phyloP scores from a whole-genome alignment of 1,140 invertebrate species.

The Liolophura sinensis region DNA sequence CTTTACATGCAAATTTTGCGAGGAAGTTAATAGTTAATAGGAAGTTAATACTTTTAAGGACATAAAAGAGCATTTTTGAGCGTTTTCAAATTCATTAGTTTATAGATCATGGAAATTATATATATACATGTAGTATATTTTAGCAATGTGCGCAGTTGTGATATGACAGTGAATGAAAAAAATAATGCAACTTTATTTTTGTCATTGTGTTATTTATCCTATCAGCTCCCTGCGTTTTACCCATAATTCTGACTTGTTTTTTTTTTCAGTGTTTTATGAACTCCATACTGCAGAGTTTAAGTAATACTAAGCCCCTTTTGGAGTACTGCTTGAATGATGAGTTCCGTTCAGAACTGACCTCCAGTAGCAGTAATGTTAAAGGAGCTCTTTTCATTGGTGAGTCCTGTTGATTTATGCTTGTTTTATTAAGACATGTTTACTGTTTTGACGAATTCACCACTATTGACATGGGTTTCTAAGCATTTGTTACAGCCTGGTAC shows the following conservation, averaged over 20 bases:
- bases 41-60: no score
- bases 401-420: constrained; percentile 15
- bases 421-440: neutral
- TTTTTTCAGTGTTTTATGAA: constrained; percentile 89
- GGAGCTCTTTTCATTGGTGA: constrained; percentile 75
- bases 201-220: neutral
- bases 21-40: no score
- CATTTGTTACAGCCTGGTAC: no score
- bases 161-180: constrained; percentile 2
- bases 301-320: constrained; percentile 79
- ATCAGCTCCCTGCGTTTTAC: neutral
- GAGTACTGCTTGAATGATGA: constrained; percentile 75
- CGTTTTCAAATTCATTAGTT: neutral
- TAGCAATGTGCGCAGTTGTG: neutral
- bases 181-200: constrained; percentile 1
- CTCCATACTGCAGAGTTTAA: constrained; percentile 91
- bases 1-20: no score
- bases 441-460: no score
- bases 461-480: no score
- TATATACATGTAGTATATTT: constrained; percentile 1
- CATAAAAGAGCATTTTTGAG: no score
- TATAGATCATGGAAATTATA: constrained; percentile 3
- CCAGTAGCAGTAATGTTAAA: constrained; percentile 78
- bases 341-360: constrained; percentile 75
- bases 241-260: constrained; percentile 11